Evolutionary conservation across 2,888 invertebrate species (phyloP), one percentile per base, ranked within the genome.

Genomic region (Pseudococcus jackbeardsleyi): DNA sequence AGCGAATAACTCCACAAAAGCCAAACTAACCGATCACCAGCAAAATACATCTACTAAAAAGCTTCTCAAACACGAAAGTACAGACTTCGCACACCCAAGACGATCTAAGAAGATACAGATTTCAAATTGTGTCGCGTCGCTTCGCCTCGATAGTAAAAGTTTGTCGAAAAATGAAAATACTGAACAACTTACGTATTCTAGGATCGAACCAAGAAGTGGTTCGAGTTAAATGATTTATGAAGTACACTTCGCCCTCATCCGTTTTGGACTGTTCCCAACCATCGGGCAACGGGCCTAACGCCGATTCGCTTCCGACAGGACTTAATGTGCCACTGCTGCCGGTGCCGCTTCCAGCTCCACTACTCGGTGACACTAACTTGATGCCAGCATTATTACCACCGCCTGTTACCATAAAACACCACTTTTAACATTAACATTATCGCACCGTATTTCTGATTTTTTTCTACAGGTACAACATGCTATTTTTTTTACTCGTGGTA

Each of bases 161-260:
- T 68, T 22, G 22, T 26, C 15, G n/a, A 64, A 86, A 64, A 42
- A 64, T 54, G 64, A 68, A 59, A 64, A 54, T 54, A 54, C 54
- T 54, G 39, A 26, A 87, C 77, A 91, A 95, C 97, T 96, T 95
- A 97, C 97, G 97, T 94, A 98, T 96, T 94, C 98, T 94, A 91
- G 98, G 98, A 93, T 99, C 98, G 93, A 97, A 98, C 98, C 98
- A 99, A 91, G 98, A 98, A 90, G 98, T 98, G 91, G 97, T 97
- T 92, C 97, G 95, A 90, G 96, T 96, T 92, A 96, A 95, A 93
- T 98, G 98, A 93, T 98, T 97, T 93, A 98, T 95, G 93, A 96
- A 97, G 93, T 96, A 96, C 91, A 95, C 94, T 92, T 96, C 96
- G 91, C 96, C 96, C 92, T 96, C 96, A 89, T 95, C 94, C 90